phyloP scores from a whole-genome alignment of 2,113 vertebrate species.

The Melanerpes aurifrons region DNA sequence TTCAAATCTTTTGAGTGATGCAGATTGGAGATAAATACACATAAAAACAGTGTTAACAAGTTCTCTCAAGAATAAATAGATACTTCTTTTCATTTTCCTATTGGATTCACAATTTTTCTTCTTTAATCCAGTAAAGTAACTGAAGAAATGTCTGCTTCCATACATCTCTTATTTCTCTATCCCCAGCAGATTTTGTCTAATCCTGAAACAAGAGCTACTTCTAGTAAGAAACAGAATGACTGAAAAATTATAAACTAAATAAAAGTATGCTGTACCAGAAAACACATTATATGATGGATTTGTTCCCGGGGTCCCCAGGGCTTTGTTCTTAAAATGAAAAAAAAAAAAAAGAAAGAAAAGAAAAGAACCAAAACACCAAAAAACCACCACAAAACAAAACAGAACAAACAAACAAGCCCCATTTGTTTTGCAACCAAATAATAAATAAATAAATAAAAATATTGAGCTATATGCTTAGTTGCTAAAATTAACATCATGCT shows the following conservation, averaged over 20 bases:
- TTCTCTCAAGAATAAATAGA: constrained; percentile 16
- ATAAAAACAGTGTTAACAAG: neutral
- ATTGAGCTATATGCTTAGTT: neutral
- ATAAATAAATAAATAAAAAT: neutral
- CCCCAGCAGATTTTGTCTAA: neutral
- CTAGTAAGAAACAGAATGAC: constrained; percentile 4
- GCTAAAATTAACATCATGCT: neutral
- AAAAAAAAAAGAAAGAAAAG: neutral
- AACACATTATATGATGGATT: neutral
- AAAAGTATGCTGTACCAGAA: neutral
- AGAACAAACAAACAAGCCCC: neutral
- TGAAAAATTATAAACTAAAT: constrained; percentile 27
- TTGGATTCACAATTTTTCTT: neutral
- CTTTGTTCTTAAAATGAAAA: neutral
- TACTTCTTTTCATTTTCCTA: constrained; percentile 28
- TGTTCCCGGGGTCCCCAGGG: neutral
- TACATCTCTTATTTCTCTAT: constrained; percentile 43
- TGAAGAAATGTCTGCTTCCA: neutral
- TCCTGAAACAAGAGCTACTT: constrained; percentile 16
- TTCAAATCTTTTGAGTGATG: constrained; percentile 15
- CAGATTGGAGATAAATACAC: constrained; percentile 33
- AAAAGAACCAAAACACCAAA: neutral
- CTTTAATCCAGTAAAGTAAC: constrained; percentile 17
- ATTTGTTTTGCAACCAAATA: neutral
- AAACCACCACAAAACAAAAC: neutral